Evolutionary conservation across 2,113 vertebrate species (phyloP).

Genomic region (Tenebrosternarchus preto): DNA sequence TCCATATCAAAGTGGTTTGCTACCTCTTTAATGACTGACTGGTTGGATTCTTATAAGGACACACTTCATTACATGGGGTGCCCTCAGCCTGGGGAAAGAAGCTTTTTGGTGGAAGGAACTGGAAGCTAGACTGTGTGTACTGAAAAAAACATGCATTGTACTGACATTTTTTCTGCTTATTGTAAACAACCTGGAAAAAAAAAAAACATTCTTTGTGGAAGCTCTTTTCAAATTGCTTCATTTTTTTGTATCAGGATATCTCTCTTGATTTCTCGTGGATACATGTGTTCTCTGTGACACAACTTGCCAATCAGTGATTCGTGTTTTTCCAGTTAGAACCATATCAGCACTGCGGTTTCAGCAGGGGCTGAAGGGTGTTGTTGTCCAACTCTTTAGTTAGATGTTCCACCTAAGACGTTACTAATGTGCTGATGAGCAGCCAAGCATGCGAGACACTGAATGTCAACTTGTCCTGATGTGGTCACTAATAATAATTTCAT

Average conservation of each 20-base stretch:
- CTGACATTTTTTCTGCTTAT: background rate
- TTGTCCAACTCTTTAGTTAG: slow-evolving; percentile 18
- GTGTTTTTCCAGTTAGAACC: slow-evolving; percentile 21
- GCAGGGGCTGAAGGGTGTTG: slow-evolving; percentile 34
- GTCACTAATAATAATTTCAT: background rate
- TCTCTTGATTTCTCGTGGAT: no score
- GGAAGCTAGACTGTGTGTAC: background rate
- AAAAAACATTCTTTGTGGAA: no score
- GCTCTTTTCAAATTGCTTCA: no score
- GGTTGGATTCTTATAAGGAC: slow-evolving; percentile 66
- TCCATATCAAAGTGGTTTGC: slow-evolving; percentile 50
- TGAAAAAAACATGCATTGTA: background rate
- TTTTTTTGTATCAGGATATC: no score
- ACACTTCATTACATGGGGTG: slow-evolving; percentile 67
- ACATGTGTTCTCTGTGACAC: background rate
- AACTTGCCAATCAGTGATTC: slow-evolving; percentile 25
- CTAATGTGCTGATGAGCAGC: no score
- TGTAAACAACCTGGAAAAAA: background rate
- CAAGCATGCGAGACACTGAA: slow-evolving; percentile 3
- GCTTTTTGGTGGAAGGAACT: slow-evolving; percentile 44
- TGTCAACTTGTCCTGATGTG: background rate
- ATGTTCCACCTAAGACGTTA: slow-evolving; percentile 17
- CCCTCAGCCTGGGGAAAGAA: slow-evolving; percentile 54
- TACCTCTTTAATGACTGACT: slow-evolving; percentile 61
- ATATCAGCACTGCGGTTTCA: background rate